Evolutionary conservation across 1,140 invertebrate species (phyloP), one percentile per base, ranked within the genome.

Genomic region (Drosophila orena): DNA sequence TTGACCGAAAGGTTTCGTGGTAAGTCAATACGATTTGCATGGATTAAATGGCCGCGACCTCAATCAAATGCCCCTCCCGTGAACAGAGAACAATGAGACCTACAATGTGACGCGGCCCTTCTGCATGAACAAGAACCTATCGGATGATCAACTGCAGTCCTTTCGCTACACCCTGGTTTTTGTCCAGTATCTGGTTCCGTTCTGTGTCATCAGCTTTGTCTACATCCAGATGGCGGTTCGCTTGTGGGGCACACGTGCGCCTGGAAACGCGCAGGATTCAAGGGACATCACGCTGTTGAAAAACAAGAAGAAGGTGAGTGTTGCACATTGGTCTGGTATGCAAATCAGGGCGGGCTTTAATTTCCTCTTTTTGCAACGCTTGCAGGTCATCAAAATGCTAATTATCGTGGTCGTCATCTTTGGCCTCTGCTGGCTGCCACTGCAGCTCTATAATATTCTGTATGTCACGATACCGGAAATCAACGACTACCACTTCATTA

Each of bases 371-470:
- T 17, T 52, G 22, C 20, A 4, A 27, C 49, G 12, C 40, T 92
- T 92, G 5, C 93, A 97, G 96, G 96, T 97, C 12, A 97, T 97
- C 75, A 97, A 97, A 93, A 97, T 97, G 96, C 92, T 97, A 57
- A 95, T 96, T 11, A 95, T 97, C 37, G 96, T 97, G 2, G 96
- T 97, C 14, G 94, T 95, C 8, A 93, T 97, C 4, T 97, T 97
- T 79, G 96, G 95, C 0, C 81, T 97, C 4, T 97, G 96, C 86
- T 97, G 96, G 96, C 92, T 97, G 22, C 96, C 96, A 1, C 93
- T 97, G 49, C 96, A 97, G 83, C 94, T 94, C 17, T 97, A 96
- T 91, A 95, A 95, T 92, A 94, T 96, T 73, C 92, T 96, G 38
- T 94, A 95, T 73, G 94, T 95, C 44, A 95, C 95, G 43, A 95